Evolutionary conservation across 2,797 vertebrate species (phyloP).

Genomic region (Graptemys geographica): DNA sequence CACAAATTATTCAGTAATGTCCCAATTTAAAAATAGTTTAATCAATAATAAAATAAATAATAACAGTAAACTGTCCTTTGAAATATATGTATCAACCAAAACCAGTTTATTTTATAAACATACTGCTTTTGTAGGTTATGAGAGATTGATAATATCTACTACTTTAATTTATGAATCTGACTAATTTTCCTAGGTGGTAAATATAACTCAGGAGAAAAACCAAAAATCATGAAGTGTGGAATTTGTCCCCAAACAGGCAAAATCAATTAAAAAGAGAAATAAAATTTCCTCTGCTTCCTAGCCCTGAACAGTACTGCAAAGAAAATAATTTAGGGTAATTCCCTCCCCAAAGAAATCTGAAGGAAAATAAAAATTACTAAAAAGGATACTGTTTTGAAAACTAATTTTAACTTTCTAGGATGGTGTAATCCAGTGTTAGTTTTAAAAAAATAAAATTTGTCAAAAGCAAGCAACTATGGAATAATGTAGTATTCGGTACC

Average conservation of each 20-base stretch:
- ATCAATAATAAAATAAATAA: not conserved
- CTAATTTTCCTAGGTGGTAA: not conserved
- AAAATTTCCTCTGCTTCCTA: not conserved
- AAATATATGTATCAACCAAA: not conserved
- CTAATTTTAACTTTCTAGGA: not conserved
- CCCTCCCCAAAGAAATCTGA: not conserved
- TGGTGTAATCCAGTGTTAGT: not conserved
- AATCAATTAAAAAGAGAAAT: not conserved
- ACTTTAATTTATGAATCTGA: not conserved
- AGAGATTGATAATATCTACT: not conserved
- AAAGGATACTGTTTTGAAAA: not conserved
- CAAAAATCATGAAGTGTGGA: not conserved
- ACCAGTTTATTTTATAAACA: not conserved
- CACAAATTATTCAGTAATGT: not conserved
- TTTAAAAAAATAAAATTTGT: not conserved
- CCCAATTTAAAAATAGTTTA: not conserved
- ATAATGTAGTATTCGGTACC: not conserved
- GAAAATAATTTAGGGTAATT: not conserved
- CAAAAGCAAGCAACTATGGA: not conserved
- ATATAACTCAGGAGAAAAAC: not conserved
- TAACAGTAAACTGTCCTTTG: not conserved
- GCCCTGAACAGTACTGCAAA: not conserved
- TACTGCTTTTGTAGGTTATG: not conserved
- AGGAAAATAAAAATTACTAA: not conserved
- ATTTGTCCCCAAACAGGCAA: not conserved